Base-by-base conservation (phyloP, 2,888 invertebrate genomes). In the Pemphredon lugubris region DNA sequence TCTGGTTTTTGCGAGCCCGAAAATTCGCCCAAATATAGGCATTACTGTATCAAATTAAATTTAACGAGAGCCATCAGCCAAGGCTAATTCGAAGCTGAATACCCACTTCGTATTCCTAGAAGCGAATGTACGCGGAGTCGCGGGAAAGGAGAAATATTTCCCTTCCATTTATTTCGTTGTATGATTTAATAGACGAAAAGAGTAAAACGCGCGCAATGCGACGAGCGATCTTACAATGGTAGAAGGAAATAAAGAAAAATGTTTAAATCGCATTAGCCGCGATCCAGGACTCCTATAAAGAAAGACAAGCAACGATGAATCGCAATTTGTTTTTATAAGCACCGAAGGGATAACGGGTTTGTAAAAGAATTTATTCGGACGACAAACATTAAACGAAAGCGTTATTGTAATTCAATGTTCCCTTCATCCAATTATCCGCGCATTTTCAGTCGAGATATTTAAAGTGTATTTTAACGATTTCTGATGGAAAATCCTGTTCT, bases 61-160 rank as follows among this genome's bases (percentile, higher is more conserved):
- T 50, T 16, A 57, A 37, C 47, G 42, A 26, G 37, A 26, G 9
- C 16, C 37, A 57, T 42, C 44, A 16, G 9, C 40, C 23, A 21
- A 23, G 47, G 37, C 40, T 32, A 50, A 50, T 60, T 60, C 20
- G 13, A 60, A 26, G 18, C 14, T 14, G 42, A 50, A 50, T 14
- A 32, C 18, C 26, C 23, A 20, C 26, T 60, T 42, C 32, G 42
- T 21, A 63, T 68, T 68, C 50, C 21, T 7, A 2, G 16, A n/a
- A 21, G 45, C 42, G 45, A 50, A n/a, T n/a, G 9, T 39, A 14
- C 44, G 26, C 14, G 21, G 54, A 32, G 14, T 16, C 11, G 32
- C 11, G 13, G n/a, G 26, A 14, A 7, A 23, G 21, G 34, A 18
- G 14, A 40, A 54, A 61, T 57, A 18, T 45, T 42, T 55, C 30